Evolutionary conservation across 2,797 vertebrate species (phyloP).

Genomic region (Galaxias olidus): DNA sequence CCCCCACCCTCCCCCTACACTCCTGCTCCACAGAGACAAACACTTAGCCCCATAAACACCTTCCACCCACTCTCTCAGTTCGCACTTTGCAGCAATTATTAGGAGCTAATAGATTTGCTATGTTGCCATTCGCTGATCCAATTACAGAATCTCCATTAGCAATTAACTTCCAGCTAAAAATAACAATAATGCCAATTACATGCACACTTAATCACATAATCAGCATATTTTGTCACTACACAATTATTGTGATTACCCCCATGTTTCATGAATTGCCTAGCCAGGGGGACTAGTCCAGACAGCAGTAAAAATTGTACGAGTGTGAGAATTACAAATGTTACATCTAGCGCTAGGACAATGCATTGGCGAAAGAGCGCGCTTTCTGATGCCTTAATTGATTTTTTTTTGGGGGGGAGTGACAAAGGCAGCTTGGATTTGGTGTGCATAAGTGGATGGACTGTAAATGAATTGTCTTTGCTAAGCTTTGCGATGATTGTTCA

Average conservation of each 20-base stretch:
- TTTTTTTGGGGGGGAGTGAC: slow-evolving; percentile 55
- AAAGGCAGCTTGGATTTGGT: slow-evolving; percentile 63
- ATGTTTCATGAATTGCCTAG: slow-evolving; percentile 80
- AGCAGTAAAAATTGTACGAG: slow-evolving; percentile 77
- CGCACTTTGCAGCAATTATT: slow-evolving; percentile 85
- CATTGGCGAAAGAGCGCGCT: slow-evolving; percentile 71
- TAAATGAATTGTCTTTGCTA: slow-evolving; percentile 75
- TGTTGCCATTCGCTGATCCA: slow-evolving; percentile 84
- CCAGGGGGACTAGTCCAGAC: slow-evolving; percentile 79
- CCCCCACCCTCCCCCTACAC: slow-evolving; percentile 21
- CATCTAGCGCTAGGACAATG: slow-evolving; percentile 68
- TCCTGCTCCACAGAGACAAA: slow-evolving; percentile 64
- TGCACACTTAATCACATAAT: slow-evolving; percentile 87
- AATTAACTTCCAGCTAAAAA: slow-evolving; percentile 88
- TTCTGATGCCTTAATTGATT: slow-evolving; percentile 75
- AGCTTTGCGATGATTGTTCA: slow-evolving; percentile 68
- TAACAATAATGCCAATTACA: slow-evolving; percentile 88
- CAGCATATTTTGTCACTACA: slow-evolving; percentile 85
- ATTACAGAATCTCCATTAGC: slow-evolving; percentile 86
- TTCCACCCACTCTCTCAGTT: slow-evolving; percentile 80
- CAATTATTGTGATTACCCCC: slow-evolving; percentile 85
- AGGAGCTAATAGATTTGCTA: slow-evolving; percentile 85
- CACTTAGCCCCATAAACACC: slow-evolving; percentile 79
- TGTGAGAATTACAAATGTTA: slow-evolving; percentile 75
- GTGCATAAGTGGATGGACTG: slow-evolving; percentile 74